These are phyloP conservation scores for Copidosoma aretas DNA, from an alignment of 2,888 invertebrate genomes.

Conservation along the genomic window DNA sequence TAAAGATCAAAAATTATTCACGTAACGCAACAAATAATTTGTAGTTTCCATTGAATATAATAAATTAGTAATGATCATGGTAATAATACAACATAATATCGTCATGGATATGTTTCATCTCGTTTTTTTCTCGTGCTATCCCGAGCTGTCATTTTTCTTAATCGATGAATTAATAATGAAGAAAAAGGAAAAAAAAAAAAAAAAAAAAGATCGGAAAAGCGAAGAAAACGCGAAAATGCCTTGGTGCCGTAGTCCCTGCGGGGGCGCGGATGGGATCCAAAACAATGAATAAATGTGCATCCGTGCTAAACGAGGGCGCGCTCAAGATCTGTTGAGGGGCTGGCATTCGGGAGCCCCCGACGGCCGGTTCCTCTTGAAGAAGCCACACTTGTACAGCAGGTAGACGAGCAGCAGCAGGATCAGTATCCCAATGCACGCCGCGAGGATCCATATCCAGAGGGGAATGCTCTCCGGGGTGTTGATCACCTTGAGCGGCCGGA, in stretches of 20 bases:
- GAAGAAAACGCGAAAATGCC: too few relatives aligned
- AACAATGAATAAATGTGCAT: background rate
- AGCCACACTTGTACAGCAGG: slow-evolving; percentile 85
- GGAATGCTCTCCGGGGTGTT: slow-evolving; percentile 75
- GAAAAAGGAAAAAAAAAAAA: background rate
- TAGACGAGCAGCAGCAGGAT: slow-evolving; percentile 80
- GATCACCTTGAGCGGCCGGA: slow-evolving; percentile 72
- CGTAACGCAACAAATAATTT: too few relatives aligned
- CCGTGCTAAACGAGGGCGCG: too few relatives aligned
- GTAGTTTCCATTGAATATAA: too few relatives aligned
- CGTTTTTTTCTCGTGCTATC: background rate
- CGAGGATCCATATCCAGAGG: slow-evolving; percentile 85
- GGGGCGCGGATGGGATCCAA: too few relatives aligned
- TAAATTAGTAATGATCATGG: background rate
- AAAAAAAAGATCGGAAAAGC: background rate
- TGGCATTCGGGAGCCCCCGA: slow-evolving; percentile 80
- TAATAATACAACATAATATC: background rate
- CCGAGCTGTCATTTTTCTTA: background rate
- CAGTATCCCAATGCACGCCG: slow-evolving; percentile 82
- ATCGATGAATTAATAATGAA: background rate
- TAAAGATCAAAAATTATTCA: too few relatives aligned
- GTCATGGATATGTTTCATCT: background rate
- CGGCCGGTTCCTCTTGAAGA: slow-evolving; percentile 91
- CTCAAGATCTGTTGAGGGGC: slow-evolving; percentile 66
- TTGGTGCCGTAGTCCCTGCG: too few relatives aligned